A percentile compares a stretch with the other conserved stretches of the same genome.
Evolutionary conservation across 2,797 vertebrate species (phyloP).

Genomic region (Passerculus sandwichensis): DNA sequence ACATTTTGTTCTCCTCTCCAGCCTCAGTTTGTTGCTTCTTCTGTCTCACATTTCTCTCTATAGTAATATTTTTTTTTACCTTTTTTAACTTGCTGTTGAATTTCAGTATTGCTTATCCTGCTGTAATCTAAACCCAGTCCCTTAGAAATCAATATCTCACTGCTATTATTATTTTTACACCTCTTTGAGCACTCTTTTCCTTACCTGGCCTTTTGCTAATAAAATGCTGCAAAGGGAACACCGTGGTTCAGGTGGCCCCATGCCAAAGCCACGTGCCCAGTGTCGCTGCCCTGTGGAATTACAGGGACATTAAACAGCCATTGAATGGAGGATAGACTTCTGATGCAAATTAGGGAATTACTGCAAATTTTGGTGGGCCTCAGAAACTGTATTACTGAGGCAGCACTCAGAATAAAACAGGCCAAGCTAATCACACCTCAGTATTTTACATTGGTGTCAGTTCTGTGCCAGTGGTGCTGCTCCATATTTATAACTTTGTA

Average conservation of each 20-base stretch:
- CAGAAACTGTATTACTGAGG: slow-evolving; percentile 1
- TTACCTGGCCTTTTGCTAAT: slow-evolving; percentile 2
- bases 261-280: not conserved
- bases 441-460: not conserved
- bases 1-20: not conserved
- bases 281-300: not conserved
- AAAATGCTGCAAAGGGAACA: not conserved
- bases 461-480: slow-evolving; percentile 23
- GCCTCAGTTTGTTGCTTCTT: not conserved
- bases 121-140: slow-evolving; percentile 24
- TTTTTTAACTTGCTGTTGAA: not conserved
- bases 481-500: slow-evolving; percentile 60
- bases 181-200: not conserved
- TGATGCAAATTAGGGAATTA: slow-evolving; percentile 46
- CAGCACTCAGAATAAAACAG: not conserved
- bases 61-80: not conserved
- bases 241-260: not conserved
- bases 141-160: slow-evolving; percentile 34
- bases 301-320: slow-evolving; percentile 4
- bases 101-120: not conserved
- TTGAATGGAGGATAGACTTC: not conserved
- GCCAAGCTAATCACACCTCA: slow-evolving; percentile 7
- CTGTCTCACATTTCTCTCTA: not conserved
- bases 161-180: slow-evolving; percentile 40
- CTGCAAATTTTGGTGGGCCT: slow-evolving; percentile 17